Conservation (phyloP, 2,888 invertebrate species). For the Frankliniella fusca region DNA sequence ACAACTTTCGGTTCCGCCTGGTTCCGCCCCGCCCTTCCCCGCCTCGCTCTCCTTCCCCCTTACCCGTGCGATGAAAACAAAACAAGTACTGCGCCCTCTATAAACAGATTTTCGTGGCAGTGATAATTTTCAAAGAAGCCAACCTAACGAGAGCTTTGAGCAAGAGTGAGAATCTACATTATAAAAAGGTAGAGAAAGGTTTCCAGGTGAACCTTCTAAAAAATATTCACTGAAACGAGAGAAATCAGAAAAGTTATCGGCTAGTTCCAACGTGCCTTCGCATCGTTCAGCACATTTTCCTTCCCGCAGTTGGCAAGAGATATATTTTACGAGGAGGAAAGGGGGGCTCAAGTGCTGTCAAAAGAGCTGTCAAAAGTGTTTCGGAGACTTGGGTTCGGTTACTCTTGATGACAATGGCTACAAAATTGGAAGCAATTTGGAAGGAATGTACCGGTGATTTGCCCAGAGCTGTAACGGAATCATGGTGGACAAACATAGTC, state of each 20-base stretch:
- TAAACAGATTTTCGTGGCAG: background rate
- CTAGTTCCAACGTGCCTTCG: too few relatives aligned
- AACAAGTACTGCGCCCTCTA: background rate
- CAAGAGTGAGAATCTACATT: too few relatives aligned
- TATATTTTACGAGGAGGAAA: background rate
- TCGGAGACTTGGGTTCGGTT: background rate
- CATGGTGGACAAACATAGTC: conserved; percentile 48
- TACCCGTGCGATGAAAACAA: background rate
- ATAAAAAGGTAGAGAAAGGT: too few relatives aligned
- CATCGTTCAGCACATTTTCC: too few relatives aligned
- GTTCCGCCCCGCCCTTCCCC: background rate
- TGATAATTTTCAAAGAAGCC: background rate
- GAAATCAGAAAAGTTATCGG: too few relatives aligned
- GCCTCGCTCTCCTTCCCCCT: background rate
- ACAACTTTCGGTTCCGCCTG: background rate
- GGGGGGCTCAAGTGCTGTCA: conserved; percentile 16
- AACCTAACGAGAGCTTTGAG: background rate
- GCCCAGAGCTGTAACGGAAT: conserved; percentile 43
- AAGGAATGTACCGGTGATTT: conserved; percentile 46
- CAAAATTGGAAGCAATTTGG: conserved; percentile 46
- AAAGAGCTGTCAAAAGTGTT: conserved; percentile 21
- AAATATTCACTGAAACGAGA: too few relatives aligned
- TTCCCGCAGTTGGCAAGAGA: background rate
- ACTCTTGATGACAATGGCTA: conserved; percentile 26
- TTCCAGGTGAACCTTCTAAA: too few relatives aligned